Percentiles rank a stretch among this genome's conserved stretches.
Evolutionary conservation across 1,140 invertebrate genomes (phyloP).

Genomic region (Araneus ventricosus): DNA sequence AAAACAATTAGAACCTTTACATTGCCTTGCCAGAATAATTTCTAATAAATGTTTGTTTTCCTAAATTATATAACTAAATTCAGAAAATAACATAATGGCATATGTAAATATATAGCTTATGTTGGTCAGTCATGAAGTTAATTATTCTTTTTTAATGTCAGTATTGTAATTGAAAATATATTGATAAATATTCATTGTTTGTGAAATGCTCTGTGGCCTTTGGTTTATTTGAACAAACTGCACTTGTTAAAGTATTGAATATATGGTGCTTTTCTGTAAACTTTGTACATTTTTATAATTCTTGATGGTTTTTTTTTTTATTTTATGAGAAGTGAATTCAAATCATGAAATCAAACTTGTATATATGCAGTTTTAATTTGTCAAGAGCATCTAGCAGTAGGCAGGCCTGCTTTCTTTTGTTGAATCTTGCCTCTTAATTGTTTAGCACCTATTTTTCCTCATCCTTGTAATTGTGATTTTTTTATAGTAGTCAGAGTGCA

Average conservation of each 20-base stretch:
- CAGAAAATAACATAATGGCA: too few relatives aligned
- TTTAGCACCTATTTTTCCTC: conserved; percentile 3
- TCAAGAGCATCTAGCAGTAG: conserved; percentile 22
- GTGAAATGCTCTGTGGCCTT: neutral
- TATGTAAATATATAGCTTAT: too few relatives aligned
- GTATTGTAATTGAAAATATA: too few relatives aligned
- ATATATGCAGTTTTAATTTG: conserved; percentile 21
- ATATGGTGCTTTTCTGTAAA: conserved; percentile 41
- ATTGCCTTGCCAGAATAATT: too few relatives aligned
- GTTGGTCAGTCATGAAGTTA: too few relatives aligned
- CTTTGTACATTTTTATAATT: conserved; percentile 46
- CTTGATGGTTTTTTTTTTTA: neutral
- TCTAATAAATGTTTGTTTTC: too few relatives aligned
- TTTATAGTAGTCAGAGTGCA: conserved; percentile 40
- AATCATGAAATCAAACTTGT: conserved; percentile 24
- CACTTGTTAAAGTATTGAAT: neutral
- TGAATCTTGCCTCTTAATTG: neutral
- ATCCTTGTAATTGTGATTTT: conserved; percentile 18
- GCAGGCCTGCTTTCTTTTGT: neutral
- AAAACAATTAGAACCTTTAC: too few relatives aligned
- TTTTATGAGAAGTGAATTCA: neutral
- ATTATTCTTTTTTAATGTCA: too few relatives aligned
- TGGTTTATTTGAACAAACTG: neutral
- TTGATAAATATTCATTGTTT: neutral
- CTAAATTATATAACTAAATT: too few relatives aligned